Base-by-base conservation (phyloP, 2,113 vertebrate genomes). In the Nesoenas mayeri region DNA sequence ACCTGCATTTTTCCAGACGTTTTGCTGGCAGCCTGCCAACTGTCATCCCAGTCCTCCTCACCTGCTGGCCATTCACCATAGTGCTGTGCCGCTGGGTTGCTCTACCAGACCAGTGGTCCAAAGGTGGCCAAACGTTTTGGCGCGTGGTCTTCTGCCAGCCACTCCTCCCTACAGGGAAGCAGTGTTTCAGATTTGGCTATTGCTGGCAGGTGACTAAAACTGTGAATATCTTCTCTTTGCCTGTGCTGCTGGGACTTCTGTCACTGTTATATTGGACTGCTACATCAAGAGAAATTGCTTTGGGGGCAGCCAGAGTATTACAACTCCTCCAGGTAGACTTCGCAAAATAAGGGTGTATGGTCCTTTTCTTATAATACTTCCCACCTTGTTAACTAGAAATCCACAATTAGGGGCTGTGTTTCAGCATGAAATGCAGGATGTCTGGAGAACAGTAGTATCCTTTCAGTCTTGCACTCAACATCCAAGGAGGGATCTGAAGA, bases 71-170 rank as follows among this genome's bases (percentile, higher is more conserved):
- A 10, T 42, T 73, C 50, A 32, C 47, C 0, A 1, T 11, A 19
- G 22, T 12, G 21, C 24, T 6, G 20, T 58, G 85, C 15, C 4
- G 0, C 15, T 47, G 32, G 17, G 31, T 34, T 50, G 29, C 21
- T 53, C 47, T 32, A 12, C 14, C 0, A 1, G 14, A 36, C 24
- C 36, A 10, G 17, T 13, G 15, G 32, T 32, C 70, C 53, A 29
- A 34, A 61, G 16, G 15, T 5, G 10, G 31, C 28, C 57, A 36
- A 10, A 4, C 11, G 9, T 70, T 34, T 51, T 0, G 0, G 21
- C 2, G 0, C 3, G 1, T 48, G 38, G 31, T 14, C 50, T 90
- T 70, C 71, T 69, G 51, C 10, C 67, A 66, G 19, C 18, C 36
- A 40, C 25, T 82, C 25, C 28, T 61, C 34, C n/a, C 47, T 71